Base-by-base conservation (phyloP, 2,113 vertebrate species). In the Acrocephalus kingi region DNA sequence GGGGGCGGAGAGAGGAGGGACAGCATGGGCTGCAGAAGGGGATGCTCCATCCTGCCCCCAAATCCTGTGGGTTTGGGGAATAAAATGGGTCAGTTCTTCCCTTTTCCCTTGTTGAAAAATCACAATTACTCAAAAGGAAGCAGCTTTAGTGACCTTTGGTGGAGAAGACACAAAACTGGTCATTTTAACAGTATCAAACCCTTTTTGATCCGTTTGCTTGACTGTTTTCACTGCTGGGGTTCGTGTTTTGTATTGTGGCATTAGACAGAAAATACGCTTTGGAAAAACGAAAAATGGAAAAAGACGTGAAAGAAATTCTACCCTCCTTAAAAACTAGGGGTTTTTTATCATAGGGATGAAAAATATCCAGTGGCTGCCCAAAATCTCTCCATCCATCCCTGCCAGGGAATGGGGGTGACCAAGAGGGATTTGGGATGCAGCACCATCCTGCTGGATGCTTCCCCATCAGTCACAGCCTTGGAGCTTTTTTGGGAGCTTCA, bases 31-130 rank as follows among this genome's bases (percentile, higher is more conserved):
- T 15, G 55, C 5, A 31, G 52, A 27, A 72, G 37, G 51, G 23
- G 62, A 43, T 5, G 21, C 37, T 93, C 58, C 78, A 19, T 54
- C 71, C 58, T 10, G 14, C 22, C 31, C 91, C 66, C 25, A 54
- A 51, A 87, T 2, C 0, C 64, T 0, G 0, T 1, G 1, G 31
- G 11, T 84, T 62, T 4, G 18, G 45, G 66, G 52, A 20, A 72
- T 22, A 64, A 93, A 84, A 56, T 0, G 7, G 45, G 45, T 58
- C 71, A 27, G 2, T 27, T 56, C 56, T 49, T 16, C 23, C 25
- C 13, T 77, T 45, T 80, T 52, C 43, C 33, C 62, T 73, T 4
- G 17, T 7, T 54, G 9, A 37, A 58, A 81, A 76, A 30, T 23
- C 51, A 17, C 41, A 71, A 0, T 61, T 48, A 10, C 46, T 52